Evolutionary conservation across 1,140 invertebrate species (phyloP), one percentile per base, ranked within the genome.

Genomic region (Goniozus legneri): DNA sequence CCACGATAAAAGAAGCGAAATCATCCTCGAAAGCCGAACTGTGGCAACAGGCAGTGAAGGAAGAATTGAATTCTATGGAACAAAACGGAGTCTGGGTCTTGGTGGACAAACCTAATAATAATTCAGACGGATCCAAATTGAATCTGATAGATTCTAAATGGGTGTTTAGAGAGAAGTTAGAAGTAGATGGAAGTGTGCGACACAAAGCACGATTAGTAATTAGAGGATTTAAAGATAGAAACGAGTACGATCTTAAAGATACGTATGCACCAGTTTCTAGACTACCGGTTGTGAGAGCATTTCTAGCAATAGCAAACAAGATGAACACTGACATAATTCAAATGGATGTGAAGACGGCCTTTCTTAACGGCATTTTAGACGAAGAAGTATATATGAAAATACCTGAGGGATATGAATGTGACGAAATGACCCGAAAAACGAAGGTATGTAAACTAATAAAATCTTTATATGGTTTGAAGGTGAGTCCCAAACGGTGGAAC

Each of bases 91-190:
- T 55, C n/a, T 62, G 52, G 55, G 44, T 22, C 15, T 22, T 58
- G 16, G 52, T 63, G n/a, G 44, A 63, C 8, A 58, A 58, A 48
- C 59, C 60, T 3, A 22, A 8, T 44, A 47, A 55, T 8, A 33
- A 10, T 13, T 27, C 24, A 7, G 24, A 27, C 24, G 24, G 24
- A 12, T 7, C 6, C 6, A 27, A 12, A 47, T 50, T 46, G 2
- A 56, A 56, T 38, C 15, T 56, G 8, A 66, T 69, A 7, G 50
- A 50, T 16, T 61, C 54, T 31, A 65, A 59, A 54, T 69, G 69
- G 62, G 56, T 69, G 2, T 69, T 69, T 22, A 51, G 58, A 22
- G 56, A 58, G 14, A 69, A 68, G 45, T 35, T 59, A n/a, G 58
- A 64, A 40, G 53, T 56, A 48, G 54, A 56, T 54, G 68, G 67